These are phyloP conservation scores for Sphenodon punctatus DNA, from an alignment of 2,797 vertebrate species.

Conservation along the genomic window DNA sequence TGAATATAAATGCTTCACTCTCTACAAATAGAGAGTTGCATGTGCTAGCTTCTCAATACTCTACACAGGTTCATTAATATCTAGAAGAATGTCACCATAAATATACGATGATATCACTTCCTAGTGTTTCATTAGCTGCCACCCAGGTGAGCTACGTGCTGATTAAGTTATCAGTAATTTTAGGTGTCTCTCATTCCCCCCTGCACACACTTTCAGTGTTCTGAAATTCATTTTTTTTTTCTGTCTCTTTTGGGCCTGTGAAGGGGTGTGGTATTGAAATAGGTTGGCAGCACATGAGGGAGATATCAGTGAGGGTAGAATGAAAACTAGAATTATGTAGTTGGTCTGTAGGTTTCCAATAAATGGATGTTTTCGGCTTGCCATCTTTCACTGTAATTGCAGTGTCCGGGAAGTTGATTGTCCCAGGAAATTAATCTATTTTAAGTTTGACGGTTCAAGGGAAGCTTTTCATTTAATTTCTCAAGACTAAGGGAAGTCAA, in stretches of 20 bases:
- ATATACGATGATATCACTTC: background rate
- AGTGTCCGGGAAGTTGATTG: slow-evolving; percentile 73
- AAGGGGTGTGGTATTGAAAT: slow-evolving; percentile 8
- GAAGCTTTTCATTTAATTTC: slow-evolving; percentile 68
- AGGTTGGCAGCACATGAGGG: slow-evolving; percentile 28
- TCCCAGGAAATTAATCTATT: slow-evolving; percentile 78
- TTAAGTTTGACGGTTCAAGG: slow-evolving; percentile 75
- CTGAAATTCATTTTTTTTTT: background rate
- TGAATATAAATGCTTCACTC: slow-evolving; percentile 46
- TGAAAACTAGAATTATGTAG: slow-evolving; percentile 59
- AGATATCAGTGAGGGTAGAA: slow-evolving; percentile 3
- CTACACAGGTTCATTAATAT: slow-evolving; percentile 27
- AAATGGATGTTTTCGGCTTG: slow-evolving; percentile 71
- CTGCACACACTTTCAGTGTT: background rate
- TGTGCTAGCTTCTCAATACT: background rate
- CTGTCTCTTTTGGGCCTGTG: background rate
- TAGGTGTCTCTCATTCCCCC: background rate
- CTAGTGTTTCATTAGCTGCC: background rate
- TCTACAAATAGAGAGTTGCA: background rate
- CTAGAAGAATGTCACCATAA: background rate
- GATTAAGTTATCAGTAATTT: slow-evolving; percentile 5
- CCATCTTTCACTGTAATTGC: slow-evolving; percentile 78
- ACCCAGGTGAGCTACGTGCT: background rate
- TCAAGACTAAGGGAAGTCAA: slow-evolving; percentile 55
- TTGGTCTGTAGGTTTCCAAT: slow-evolving; percentile 63